These are phyloP conservation scores for Aphidius ervi DNA, from an alignment of 1,140 invertebrate genomes.

Conservation along the genomic window DNA sequence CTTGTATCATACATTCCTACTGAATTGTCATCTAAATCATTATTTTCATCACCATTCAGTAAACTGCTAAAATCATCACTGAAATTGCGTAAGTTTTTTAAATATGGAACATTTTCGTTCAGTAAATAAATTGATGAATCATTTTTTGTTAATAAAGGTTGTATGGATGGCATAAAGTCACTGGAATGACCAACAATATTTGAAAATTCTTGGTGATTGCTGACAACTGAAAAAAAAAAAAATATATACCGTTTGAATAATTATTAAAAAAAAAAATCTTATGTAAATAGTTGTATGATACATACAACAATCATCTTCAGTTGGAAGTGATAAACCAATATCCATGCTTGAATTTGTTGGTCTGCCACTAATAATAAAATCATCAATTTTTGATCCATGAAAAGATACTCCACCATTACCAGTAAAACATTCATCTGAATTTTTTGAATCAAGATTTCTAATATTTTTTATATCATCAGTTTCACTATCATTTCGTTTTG, in stretches of 20 bases:
- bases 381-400: constrained; percentile 43
- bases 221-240: constrained; percentile 17
- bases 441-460: no score
- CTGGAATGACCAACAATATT: constrained; percentile 29
- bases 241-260: neutral
- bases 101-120: constrained; percentile 32
- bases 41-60: constrained; percentile 20
- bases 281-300: neutral
- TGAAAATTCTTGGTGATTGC: constrained; percentile 30
- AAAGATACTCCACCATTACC: constrained; percentile 40
- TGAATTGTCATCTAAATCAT: constrained; percentile 25
- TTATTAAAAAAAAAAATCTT: no score
- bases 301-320: constrained; percentile 29
- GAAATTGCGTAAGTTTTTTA: constrained; percentile 31
- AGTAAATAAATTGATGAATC: constrained; percentile 28
- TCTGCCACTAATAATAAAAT: constrained; percentile 40
- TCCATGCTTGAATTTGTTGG: constrained; percentile 21
- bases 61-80: constrained; percentile 36
- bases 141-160: constrained; percentile 28
- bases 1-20: constrained; percentile 26
- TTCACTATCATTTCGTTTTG: no score
- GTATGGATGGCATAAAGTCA: constrained; percentile 29
- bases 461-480: no score
- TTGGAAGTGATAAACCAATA: constrained; percentile 9
- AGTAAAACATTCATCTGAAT: neutral